Base-by-base conservation (phyloP, 2,888 invertebrate genomes). In the Hyles lineata region DNA sequence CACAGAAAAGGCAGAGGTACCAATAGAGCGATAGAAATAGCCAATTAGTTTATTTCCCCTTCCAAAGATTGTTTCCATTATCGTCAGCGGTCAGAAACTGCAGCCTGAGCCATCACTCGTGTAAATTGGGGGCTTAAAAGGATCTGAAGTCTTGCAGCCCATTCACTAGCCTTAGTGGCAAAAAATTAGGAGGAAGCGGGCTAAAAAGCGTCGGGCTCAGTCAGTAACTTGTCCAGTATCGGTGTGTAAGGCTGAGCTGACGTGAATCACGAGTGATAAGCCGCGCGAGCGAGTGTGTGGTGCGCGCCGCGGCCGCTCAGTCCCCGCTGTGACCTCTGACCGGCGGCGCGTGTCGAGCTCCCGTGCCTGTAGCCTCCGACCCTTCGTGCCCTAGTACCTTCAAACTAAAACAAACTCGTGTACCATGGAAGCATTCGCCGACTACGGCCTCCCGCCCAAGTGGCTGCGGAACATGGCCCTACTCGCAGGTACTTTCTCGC, bases 301-400 rank as follows among this genome's bases (percentile, higher is more conserved):
- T 71, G 77, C 77, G 79, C 75, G 78, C 78, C 72, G 76, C 67
- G 70, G 25, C 61, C 78, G 78, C 80, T 78, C 91, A 90, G 91
- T 90, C 75, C 81, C 82, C 83, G 80, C 78, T 77, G 82, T 89
- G 91, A 92, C 92, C 93, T 90, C 90, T 90, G 91, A 89, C 92
- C 90, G 89, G 80, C 77, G 82, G 83, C 88, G 85, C 87, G 88
- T 82, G 76, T 74, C 74, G 15, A 15, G 43, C 74, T 73, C 73
- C 23, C 67, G 55, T 72, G 55, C 72, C 43, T 70, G 55, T 55
- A 50, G 69, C 52, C 17, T 73, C 58, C 29, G 25, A 19, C 25
- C 21, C 25, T 25, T 29, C 55, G 55, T 55, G 55, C 55, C 55
- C 43, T 43, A 1, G 15, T 35, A 43, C 43, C 11, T 43, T 25